Evolutionary conservation across 2,113 vertebrate species (phyloP), one percentile per base, ranked within the genome.

Genomic region (Mus musculus): DNA sequence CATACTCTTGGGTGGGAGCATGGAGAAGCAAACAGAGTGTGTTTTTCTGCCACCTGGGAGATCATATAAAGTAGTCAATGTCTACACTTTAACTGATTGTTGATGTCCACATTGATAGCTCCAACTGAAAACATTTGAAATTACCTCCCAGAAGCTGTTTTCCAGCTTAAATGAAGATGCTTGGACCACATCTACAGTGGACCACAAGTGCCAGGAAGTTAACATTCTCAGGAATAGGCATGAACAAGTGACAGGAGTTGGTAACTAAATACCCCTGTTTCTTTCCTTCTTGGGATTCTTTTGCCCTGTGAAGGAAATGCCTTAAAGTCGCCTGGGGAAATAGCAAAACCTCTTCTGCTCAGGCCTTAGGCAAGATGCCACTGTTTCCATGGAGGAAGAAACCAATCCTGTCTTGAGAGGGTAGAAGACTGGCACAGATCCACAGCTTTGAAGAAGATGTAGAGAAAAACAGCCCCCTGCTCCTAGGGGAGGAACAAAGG

Each of bases 301-400:
- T 7, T 82, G 11, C 67, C 75, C 42, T 63, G 75, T 85, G 28
- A 80, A 89, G 19, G 89, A 96, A 91, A 59, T 14, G 5, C 16
- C n/a, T 87, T 90, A 81, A 80, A 39, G 14, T 26, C 9, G 49
- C 46, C 77, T 67, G 5, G 67, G 30, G 88, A 16, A 71, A 92
- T 9, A 92, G 61, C 22, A 90, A 92, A 89, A 17, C 46, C 2
- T 54, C 56, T 92, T 24, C 71, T 77, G 72, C 52, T 61, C 24
- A 77, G 14, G 56, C 10, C 10, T 72, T 39, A 39, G 49, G 59
- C 63, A 63, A 82, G 88, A 93, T 42, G 69, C 12, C 56, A 81
- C 67, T 89, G 46, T 67, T 95, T 95, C 65, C 84, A 1, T 9
- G n/a, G 39, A 28, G 84, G 24, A 71, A 63, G 90, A 96, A 92